Percentiles rank a stretch among this genome's conserved stretches.
Evolutionary conservation across 2,888 invertebrate genomes (phyloP).

Genomic region (Pristionchus maxplancki): DNA sequence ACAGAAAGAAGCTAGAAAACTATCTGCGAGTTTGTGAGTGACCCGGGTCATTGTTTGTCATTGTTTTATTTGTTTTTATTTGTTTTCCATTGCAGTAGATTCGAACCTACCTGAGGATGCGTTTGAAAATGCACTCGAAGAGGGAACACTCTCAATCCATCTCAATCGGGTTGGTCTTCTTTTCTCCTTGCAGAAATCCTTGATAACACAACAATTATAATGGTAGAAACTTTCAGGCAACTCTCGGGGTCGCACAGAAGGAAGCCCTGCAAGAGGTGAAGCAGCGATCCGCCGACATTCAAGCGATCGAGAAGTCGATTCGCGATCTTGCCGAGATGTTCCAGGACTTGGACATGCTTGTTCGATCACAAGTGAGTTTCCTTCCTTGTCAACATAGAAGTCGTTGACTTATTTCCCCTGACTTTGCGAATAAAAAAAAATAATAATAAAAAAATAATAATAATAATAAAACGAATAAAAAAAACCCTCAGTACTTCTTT

Average conservation of each 20-base stretch:
- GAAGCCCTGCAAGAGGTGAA: slow-evolving; percentile 16
- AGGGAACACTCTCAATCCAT: background rate
- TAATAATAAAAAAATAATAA: too few species aligned
- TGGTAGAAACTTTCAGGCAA: background rate
- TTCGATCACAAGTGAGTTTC: background rate
- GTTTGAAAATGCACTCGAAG: background rate
- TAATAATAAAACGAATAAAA: too few species aligned
- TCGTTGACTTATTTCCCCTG: background rate
- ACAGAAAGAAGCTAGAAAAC: background rate
- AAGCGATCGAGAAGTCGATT: slow-evolving; percentile 4
- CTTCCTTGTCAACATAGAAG: background rate
- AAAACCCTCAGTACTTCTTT: too few species aligned
- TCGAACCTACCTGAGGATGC: slow-evolving; percentile 6
- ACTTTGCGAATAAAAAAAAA: too few species aligned
- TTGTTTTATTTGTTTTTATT: too few species aligned
- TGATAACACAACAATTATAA: too few species aligned
- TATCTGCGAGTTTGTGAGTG: slow-evolving; percentile 41
- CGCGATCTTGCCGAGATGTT: slow-evolving; percentile 37
- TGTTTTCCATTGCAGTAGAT: background rate
- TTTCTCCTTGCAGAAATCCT: too few species aligned
- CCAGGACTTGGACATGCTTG: slow-evolving; percentile 36
- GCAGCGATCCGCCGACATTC: background rate
- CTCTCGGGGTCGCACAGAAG: background rate
- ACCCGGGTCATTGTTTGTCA: too few species aligned
- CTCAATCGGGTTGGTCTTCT: slow-evolving; percentile 34